These are phyloP conservation scores for Salminus brasiliensis DNA, from an alignment of 2,113 vertebrate genomes.

Conservation along the genomic window DNA sequence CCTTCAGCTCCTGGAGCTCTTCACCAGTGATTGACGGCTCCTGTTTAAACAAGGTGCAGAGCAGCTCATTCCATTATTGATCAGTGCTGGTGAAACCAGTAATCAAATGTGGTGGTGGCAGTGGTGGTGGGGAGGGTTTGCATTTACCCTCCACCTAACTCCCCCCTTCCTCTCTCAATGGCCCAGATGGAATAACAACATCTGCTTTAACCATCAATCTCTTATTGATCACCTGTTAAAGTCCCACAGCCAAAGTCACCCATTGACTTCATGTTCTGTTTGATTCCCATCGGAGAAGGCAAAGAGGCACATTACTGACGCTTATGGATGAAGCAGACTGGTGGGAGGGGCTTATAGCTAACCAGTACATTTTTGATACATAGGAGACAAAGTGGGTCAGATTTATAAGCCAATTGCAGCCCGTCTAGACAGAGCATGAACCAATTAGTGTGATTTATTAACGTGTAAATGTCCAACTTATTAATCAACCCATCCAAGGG, in stretches of 20 bases:
- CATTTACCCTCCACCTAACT: too few species aligned
- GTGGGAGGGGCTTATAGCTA: conserved; percentile 34
- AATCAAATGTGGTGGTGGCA: conserved; percentile 70
- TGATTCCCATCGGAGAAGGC: conserved; percentile 27
- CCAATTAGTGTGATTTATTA: conserved; percentile 47
- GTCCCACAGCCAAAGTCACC: conserved; percentile 21
- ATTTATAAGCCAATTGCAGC: conserved; percentile 46
- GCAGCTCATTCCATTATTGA: conserved; percentile 68
- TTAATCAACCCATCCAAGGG: conserved; percentile 41
- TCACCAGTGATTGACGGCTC: conserved; percentile 64
- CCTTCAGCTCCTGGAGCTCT: conserved; percentile 23
- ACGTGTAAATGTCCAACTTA: conserved; percentile 36
- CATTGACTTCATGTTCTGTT: conserved; percentile 30
- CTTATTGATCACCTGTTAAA: conserved; percentile 56
- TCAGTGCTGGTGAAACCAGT: conserved; percentile 66
- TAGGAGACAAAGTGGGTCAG: conserved; percentile 28
- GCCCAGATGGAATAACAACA: conserved; percentile 40
- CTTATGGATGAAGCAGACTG: conserved; percentile 1
- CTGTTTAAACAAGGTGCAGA: conserved; percentile 61
- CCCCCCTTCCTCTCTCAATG: conserved; percentile 55
- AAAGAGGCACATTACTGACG: background rate
- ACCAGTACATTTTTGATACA: conserved; percentile 34
- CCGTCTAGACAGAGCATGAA: conserved; percentile 35
- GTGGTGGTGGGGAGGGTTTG: too few species aligned
- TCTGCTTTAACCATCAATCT: conserved; percentile 50